These are phyloP conservation scores for Nyctibius bracteatus DNA, from an alignment of 2,113 vertebrate species.

Conservation along the genomic window DNA sequence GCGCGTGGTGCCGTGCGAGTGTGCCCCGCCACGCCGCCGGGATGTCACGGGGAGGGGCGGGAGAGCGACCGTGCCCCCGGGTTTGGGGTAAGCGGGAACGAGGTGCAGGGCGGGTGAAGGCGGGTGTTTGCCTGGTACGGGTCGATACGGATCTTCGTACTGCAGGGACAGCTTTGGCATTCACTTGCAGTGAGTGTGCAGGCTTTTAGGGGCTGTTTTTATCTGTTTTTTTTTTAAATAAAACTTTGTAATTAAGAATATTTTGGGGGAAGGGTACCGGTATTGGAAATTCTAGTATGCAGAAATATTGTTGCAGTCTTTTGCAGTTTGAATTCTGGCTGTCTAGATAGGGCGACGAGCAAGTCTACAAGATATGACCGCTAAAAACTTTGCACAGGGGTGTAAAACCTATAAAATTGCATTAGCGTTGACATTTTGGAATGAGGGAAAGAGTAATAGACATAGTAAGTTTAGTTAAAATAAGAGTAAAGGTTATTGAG, in stretches of 20 bases:
- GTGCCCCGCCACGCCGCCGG: background rate
- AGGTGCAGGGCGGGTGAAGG: background rate
- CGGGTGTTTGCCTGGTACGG: accelerated
- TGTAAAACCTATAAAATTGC: background rate
- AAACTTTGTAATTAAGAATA: background rate
- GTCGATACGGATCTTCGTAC: accelerated
- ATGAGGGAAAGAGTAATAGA: background rate
- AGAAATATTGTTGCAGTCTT: background rate
- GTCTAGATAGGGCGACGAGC: accelerated
- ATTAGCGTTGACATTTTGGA: background rate
- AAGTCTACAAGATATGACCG: accelerated
- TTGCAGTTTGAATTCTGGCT: background rate
- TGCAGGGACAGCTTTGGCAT: accelerated
- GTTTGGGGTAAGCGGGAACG: accelerated
- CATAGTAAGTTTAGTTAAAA: background rate
- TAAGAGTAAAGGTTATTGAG: background rate
- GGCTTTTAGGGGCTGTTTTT: background rate
- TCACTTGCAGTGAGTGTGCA: accelerated
- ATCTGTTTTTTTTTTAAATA: background rate
- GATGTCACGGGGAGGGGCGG: background rate
- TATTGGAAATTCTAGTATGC: accelerated
- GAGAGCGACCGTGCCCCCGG: background rate
- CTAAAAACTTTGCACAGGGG: background rate
- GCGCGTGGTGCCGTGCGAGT: background rate
- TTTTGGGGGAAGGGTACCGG: too few species aligned